A percentile compares a stretch with the other conserved stretches of the same genome.
Evolutionary conservation across 2,888 invertebrate species (phyloP).

Genomic region (Apocheima hispidaria): DNA sequence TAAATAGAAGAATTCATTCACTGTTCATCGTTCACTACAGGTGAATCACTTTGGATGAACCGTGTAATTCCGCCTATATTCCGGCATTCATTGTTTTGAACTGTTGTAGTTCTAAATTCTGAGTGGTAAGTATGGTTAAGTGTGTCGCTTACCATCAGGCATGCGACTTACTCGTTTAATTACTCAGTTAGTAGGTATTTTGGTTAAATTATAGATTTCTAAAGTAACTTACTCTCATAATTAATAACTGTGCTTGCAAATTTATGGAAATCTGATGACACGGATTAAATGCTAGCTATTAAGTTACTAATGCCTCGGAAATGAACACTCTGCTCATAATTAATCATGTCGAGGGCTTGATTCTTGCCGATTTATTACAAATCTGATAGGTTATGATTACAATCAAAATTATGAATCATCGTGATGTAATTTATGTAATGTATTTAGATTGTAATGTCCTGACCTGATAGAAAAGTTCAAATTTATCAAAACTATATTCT

Average conservation of each 20-base stretch:
- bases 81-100: too few relatives aligned
- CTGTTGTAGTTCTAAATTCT: too few relatives aligned
- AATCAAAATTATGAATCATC: conserved; percentile 10
- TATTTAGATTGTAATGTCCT: background rate
- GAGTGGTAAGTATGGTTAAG: too few relatives aligned
- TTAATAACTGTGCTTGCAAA: conserved; percentile 28
- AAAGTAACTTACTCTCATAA: background rate
- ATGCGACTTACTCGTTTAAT: too few relatives aligned
- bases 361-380: conserved; percentile 33
- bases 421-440: conserved; percentile 6
- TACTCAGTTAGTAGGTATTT: background rate
- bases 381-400: conserved; percentile 32
- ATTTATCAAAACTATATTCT: too few relatives aligned
- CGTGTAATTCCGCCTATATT: too few relatives aligned
- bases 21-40: too few relatives aligned
- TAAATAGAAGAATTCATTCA: too few relatives aligned
- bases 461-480: background rate
- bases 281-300: background rate
- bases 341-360: conserved; percentile 36
- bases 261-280: conserved; percentile 21
- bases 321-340: conserved; percentile 37
- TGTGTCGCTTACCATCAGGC: too few relatives aligned
- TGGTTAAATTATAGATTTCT: background rate
- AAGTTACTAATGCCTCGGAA: conserved; percentile 35
- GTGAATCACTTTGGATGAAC: too few relatives aligned